Base-by-base conservation (phyloP, 2,888 invertebrate genomes). In the Smittia aterrima region DNA sequence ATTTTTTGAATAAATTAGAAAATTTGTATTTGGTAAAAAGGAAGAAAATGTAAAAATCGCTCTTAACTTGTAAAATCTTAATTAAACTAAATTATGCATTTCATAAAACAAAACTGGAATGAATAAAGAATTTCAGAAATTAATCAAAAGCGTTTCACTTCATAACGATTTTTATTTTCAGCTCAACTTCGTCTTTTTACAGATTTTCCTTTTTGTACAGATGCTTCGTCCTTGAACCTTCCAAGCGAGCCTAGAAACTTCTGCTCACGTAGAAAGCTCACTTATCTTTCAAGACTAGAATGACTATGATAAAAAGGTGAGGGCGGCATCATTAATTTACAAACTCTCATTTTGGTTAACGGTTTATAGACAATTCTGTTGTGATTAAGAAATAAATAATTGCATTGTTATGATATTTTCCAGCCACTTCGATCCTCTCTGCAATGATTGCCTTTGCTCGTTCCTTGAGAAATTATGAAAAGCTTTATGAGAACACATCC, bases 401-500 rank as follows among this genome's bases (percentile, higher is more conserved):
- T 66, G 66, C 58, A 58, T 58, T 58, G 47, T 47, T 47, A 47
- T 47, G 47, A 47, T 58, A 22, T 18, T 58, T 58, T 58, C 9
- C 7, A 18, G 18, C 3, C 22, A 20, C 32, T 6, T 32, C 32
- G 32, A 6, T 32, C 32, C 32, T 3, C 3, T 47, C 6, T 58
- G 18, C 18, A 18, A 2, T 7, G 58, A 9, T 20, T 58, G 18
- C 18, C 18, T 58, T 58, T 9, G 6, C 4, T 20, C 20, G 16
- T 7, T 20, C 18, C 58, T 9, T 66, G 16, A 25, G 11, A 25
- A 3, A 16, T 47, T 13, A 16, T n/a, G 47, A n/a, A 47, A 47
- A 47, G 47, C 66, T 27, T 76, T 88, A 94, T 85, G 88, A 88
- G 83, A 96, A 96, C 77, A 95, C 96, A 85, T 98, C 97, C 86